Conservation (phyloP, 2,888 invertebrate species). For the Melanostoma scalare region DNA sequence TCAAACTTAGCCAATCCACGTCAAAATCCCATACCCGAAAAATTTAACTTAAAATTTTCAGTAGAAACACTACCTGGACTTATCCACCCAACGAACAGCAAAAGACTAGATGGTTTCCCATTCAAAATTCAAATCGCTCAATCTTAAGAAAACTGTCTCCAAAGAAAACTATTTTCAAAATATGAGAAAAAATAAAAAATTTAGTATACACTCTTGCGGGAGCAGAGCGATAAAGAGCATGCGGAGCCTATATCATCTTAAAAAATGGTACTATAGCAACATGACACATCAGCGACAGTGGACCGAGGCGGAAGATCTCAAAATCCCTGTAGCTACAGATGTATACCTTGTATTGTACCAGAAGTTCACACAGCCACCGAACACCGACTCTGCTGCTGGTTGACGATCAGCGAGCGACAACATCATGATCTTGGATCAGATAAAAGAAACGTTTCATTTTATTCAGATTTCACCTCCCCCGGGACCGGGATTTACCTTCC, state of each 20-base stretch:
- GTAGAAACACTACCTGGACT: slow-evolving; percentile 63
- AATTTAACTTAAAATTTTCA: not conserved
- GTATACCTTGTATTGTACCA: slow-evolving; percentile 26
- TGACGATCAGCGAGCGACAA: slow-evolving; percentile 24
- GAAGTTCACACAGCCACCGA: slow-evolving; percentile 63
- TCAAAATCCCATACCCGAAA: not conserved
- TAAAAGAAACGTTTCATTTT: slow-evolving; percentile 69
- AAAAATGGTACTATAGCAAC: slow-evolving; percentile 45
- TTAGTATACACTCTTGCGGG: slow-evolving; percentile 36
- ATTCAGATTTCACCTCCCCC: slow-evolving; percentile 51
- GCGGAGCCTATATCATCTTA: slow-evolving; percentile 49
- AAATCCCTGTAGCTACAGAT: slow-evolving; percentile 30
- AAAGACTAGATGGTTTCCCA: slow-evolving; percentile 60
- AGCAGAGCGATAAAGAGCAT: slow-evolving; percentile 52
- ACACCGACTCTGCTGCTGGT: slow-evolving; percentile 1
- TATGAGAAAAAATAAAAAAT: slow-evolving; percentile 30
- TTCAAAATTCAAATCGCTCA: slow-evolving; percentile 33
- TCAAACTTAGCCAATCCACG: slow-evolving; percentile 45
- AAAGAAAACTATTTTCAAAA: slow-evolving; percentile 24
- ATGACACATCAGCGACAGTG: not conserved
- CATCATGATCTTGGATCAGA: slow-evolving; percentile 50
- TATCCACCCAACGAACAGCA: slow-evolving; percentile 66
- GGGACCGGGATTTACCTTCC: slow-evolving; percentile 43
- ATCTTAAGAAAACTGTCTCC: slow-evolving; percentile 58
- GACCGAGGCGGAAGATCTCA: slow-evolving; percentile 43